Percentiles rank a stretch among this genome's conserved stretches.
phyloP scores from a whole-genome alignment of 92 coral and sea anemone species.

The Palythoa heliodiscus region DNA sequence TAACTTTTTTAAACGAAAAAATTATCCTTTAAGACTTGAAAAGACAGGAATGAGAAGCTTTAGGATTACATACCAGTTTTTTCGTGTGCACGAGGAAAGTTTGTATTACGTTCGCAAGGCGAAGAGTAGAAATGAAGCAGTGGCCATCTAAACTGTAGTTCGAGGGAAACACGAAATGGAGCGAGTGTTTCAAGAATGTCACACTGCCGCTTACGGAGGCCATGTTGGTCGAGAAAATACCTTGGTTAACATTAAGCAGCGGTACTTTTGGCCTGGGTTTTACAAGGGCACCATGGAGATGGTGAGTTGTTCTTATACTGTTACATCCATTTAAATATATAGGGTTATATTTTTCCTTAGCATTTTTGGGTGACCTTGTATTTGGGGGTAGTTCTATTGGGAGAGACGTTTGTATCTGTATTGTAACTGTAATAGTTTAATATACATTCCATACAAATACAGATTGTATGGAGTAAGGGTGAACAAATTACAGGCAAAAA shows the following conservation, averaged over 20 bases:
- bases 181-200: slow-evolving; percentile 54
- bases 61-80: too few relatives aligned
- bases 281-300: slow-evolving; percentile 46
- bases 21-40: background rate
- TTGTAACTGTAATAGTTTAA: background rate
- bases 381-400: background rate
- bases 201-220: slow-evolving; percentile 47
- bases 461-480: background rate
- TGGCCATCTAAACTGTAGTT: background rate
- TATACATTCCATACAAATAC: slow-evolving; percentile 2
- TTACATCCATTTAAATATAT: background rate
- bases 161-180: slow-evolving; percentile 35
- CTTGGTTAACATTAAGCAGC: slow-evolving; percentile 46
- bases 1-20: background rate
- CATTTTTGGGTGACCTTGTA: slow-evolving; percentile 31
- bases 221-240: slow-evolving; percentile 56
- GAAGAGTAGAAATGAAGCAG: background rate
- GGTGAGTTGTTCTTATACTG: slow-evolving; percentile 21
- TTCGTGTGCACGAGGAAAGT: background rate
- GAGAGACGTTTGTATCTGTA: background rate
- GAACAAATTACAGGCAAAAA: background rate
- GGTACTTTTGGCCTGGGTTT: slow-evolving; percentile 56
- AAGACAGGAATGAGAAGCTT: too few relatives aligned
- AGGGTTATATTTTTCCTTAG: background rate
- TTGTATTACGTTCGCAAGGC: background rate